Percentiles rank a stretch among this genome's conserved stretches.
phyloP scores from a whole-genome alignment of 2,797 vertebrate species.

The Serranus cabrilla region DNA sequence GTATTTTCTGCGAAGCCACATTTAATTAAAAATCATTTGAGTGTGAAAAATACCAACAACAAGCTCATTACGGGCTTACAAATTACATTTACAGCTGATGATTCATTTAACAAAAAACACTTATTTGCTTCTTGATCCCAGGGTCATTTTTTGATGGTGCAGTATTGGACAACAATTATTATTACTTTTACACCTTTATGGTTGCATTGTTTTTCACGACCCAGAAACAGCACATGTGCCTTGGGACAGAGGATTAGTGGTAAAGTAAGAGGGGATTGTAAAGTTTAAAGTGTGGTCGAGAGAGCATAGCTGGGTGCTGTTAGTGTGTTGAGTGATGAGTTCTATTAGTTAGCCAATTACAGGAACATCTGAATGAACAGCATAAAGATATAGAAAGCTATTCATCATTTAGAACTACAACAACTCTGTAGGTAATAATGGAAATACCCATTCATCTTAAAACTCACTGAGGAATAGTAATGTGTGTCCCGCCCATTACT shows the following conservation, averaged over 20 bases:
- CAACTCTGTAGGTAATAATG: conserved; percentile 58
- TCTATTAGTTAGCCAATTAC: conserved; percentile 70
- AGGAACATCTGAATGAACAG: conserved; percentile 65
- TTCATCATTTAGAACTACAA: conserved; percentile 67
- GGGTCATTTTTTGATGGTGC: neutral
- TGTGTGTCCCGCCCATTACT: conserved; percentile 19
- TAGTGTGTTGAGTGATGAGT: conserved; percentile 68
- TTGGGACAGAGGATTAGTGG: neutral
- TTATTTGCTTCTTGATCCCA: conserved; percentile 6
- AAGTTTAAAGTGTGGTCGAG: conserved; percentile 31
- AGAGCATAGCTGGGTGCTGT: conserved; percentile 23
- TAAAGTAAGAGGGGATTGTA: neutral
- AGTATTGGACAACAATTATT: neutral
- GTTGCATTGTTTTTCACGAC: conserved; percentile 4
- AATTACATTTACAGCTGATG: conserved; percentile 25
- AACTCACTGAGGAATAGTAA: conserved; percentile 17
- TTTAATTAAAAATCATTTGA: conserved; percentile 63
- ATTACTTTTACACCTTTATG: neutral
- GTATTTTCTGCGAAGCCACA: conserved; percentile 38
- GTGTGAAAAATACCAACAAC: conserved; percentile 60
- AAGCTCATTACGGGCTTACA: conserved; percentile 40
- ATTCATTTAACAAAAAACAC: conserved; percentile 3
- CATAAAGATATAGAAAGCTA: conserved; percentile 41
- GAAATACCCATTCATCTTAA: conserved; percentile 67
- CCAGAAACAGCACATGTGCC: conserved; percentile 2